phyloP scores from a whole-genome alignment of 2,113 vertebrate species.

The Zosterops borbonicus region DNA sequence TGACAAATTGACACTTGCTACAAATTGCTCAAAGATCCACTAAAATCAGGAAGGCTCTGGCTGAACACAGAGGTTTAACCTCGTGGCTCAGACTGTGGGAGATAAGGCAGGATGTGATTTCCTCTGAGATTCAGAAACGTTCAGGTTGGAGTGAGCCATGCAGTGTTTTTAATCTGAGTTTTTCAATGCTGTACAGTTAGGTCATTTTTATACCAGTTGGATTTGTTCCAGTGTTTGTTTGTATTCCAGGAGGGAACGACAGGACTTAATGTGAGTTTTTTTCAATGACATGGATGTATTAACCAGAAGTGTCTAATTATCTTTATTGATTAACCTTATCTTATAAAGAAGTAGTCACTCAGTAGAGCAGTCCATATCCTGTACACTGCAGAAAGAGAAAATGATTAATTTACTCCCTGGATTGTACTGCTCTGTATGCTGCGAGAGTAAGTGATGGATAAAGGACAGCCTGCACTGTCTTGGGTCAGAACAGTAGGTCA shows the following conservation, averaged over 20 bases:
- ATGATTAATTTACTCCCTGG: constrained; percentile 55
- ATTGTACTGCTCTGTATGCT: constrained; percentile 17
- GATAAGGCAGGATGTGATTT: neutral
- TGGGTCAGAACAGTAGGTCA: constrained; percentile 52
- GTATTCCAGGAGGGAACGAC: neutral
- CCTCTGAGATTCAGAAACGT: neutral
- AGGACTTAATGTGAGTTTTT: neutral
- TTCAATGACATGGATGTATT: constrained; percentile 14
- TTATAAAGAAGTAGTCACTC: constrained; percentile 47
- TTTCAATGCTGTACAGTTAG: neutral
- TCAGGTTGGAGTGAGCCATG: neutral
- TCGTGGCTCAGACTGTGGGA: neutral
- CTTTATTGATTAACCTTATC: constrained; percentile 64
- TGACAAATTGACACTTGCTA: neutral
- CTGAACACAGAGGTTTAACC: neutral
- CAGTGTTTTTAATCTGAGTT: neutral
- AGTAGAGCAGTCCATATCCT: constrained; percentile 31
- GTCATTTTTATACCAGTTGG: neutral
- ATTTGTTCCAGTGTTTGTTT: constrained; percentile 14
- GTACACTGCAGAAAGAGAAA: constrained; percentile 19
- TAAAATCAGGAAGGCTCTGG: neutral
- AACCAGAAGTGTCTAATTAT: constrained; percentile 56
- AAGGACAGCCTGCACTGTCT: constrained; percentile 14
- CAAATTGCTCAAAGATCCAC: neutral
- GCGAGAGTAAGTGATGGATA: neutral